Conservation (phyloP, 2,797 vertebrate species). For the Schizopygopsis malacanthus region DNA sequence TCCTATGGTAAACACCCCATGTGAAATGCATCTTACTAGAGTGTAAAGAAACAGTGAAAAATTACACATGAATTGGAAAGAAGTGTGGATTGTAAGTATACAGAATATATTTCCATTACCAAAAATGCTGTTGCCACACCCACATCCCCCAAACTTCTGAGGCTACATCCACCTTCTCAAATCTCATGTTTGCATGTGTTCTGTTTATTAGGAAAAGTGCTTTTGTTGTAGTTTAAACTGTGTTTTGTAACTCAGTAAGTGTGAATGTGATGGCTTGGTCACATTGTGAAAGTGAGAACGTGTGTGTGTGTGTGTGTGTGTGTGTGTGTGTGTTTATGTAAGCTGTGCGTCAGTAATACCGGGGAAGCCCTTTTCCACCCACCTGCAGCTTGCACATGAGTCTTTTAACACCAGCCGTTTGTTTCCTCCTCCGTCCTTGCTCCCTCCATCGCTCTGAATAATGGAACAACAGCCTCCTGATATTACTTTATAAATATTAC, state of each 20-base stretch:
- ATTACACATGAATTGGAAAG: too few relatives aligned
- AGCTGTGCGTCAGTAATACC: constrained; percentile 32
- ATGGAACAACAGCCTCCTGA: constrained; percentile 76
- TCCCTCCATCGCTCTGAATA: constrained; percentile 71
- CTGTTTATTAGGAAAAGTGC: neutral
- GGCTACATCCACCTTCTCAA: neutral
- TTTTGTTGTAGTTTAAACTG: constrained; percentile 27
- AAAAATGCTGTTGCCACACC: too few relatives aligned
- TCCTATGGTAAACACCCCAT: neutral
- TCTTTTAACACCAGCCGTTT: constrained; percentile 66
- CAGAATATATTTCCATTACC: too few relatives aligned
- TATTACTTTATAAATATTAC: constrained; percentile 82
- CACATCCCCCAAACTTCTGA: neutral
- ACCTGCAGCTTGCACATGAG: constrained; percentile 67
- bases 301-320: neutral
- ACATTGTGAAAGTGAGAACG: constrained; percentile 30
- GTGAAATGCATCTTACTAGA: too few relatives aligned
- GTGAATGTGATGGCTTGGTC: constrained; percentile 33
- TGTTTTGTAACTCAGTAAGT: constrained; percentile 18
- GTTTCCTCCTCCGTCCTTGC: constrained; percentile 56
- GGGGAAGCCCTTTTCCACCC: constrained; percentile 81
- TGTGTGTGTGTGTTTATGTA: constrained; percentile 26
- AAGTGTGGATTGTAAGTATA: too few relatives aligned
- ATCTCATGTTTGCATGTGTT: neutral
- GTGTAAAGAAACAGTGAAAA: too few relatives aligned